phyloP scores from a whole-genome alignment of 2,113 vertebrate genomes.

The Tretioscincus oriximinensis region DNA sequence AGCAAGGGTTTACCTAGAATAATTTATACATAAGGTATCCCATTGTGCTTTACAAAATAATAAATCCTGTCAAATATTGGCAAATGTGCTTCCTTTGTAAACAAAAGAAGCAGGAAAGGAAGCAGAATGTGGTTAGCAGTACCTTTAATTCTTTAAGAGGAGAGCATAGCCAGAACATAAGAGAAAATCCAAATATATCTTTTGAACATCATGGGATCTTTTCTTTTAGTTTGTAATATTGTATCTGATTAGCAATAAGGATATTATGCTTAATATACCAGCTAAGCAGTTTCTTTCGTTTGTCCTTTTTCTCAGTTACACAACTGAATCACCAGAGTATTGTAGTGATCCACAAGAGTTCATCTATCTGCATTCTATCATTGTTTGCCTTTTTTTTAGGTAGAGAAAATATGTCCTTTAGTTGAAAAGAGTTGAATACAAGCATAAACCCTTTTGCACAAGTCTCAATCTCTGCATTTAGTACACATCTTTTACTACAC shows the following conservation, averaged over 20 bases:
- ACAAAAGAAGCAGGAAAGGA: constrained; percentile 19
- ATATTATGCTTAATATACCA: not conserved
- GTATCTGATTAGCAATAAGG: no score
- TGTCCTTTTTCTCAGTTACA: not conserved
- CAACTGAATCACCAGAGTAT: no score
- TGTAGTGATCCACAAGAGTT: no score
- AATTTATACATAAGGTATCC: constrained; percentile 32
- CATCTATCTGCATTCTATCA: no score
- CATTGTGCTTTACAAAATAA: constrained; percentile 7
- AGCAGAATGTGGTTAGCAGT: constrained; percentile 20
- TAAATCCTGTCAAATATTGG: constrained; percentile 28
- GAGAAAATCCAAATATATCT: not conserved
- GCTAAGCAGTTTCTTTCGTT: not conserved
- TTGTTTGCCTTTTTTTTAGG: no score
- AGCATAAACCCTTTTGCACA: no score
- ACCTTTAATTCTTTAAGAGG: constrained; percentile 29
- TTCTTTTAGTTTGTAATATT: not conserved
- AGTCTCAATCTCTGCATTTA: no score
- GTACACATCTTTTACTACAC: no score
- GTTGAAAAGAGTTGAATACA: no score
- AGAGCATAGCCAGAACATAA: constrained; percentile 7
- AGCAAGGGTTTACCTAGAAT: not conserved
- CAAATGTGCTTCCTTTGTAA: constrained; percentile 24
- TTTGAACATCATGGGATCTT: not conserved
- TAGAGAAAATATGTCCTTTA: no score